Evolutionary conservation across 1,140 invertebrate species (phyloP), one percentile per base, ranked within the genome.

Genomic region (Hormaphis cornu): DNA sequence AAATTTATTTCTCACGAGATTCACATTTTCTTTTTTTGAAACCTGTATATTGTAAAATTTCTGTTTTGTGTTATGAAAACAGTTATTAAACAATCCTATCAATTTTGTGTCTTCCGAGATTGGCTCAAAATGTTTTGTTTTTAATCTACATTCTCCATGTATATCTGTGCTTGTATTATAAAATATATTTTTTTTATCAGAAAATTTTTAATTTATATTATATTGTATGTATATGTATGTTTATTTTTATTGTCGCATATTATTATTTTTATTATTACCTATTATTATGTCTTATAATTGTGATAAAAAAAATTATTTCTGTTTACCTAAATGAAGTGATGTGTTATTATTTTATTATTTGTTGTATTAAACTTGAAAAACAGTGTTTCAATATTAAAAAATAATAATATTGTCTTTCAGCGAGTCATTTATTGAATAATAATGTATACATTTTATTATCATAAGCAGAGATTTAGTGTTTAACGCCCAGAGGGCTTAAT

Each of bases 241-340:
- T 46, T 12, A 46, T 46, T 46, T 48, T 48, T 5, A 22, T 50
- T 50, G 18, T 50, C 18, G 8, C 8, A 50, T 50, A 50, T 63
- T 50, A 66, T 66, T n/a, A n/a, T n/a, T n/a, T n/a, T n/a, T n/a
- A n/a, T n/a, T n/a, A n/a, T n/a, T n/a, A n/a, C n/a, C n/a, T n/a
- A n/a, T n/a, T 66, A 44, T 66, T 66, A 66, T 66, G n/a, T 42
- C 61, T 66, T 66, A 35, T 50, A 50, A 33, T 66, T 66, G 40
- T 66, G 61, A 48, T 66, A 50, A 48, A 66, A 50, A 66, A 63
- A 54, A 66, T 50, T 33, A 66, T 66, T 66, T 46, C 44, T 33
- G 44, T 66, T 66, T 33, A 66, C 28, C 44, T 35, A 46, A 28
- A 16, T 58, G 33, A 7, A n/a, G 35, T 58, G 35, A 37, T 40